Evolutionary conservation across 2,888 invertebrate genomes (phyloP).

Genomic region (Melikaiella ostensackeni): DNA sequence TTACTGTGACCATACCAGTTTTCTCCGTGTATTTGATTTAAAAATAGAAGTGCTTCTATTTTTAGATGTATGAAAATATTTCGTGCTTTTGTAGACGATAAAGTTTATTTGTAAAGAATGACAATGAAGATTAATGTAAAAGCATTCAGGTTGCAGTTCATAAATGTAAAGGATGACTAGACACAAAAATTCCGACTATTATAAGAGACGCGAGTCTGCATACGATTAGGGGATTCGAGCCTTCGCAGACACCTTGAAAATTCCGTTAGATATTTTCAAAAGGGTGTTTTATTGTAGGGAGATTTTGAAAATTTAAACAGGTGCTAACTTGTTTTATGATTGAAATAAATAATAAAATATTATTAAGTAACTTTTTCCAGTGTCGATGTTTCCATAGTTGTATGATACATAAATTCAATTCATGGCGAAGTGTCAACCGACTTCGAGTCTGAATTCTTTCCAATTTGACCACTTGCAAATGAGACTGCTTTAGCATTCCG

Average conservation of each 20-base stretch:
- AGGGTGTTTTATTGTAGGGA: neutral
- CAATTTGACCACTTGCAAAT: too few species aligned
- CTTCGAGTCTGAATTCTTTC: too few species aligned
- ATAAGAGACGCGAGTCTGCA: constrained; percentile 49
- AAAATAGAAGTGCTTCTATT: neutral
- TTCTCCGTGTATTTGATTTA: neutral
- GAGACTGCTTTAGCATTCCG: too few species aligned
- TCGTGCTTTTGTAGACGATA: neutral
- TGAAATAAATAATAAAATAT: too few species aligned
- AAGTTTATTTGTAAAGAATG: constrained; percentile 6
- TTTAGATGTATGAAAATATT: constrained; percentile 7
- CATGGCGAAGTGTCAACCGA: too few species aligned
- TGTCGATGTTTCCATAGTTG: too few species aligned
- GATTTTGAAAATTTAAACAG: neutral
- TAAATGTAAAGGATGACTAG: constrained; percentile 35
- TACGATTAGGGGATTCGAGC: constrained; percentile 52
- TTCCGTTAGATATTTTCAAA: constrained; percentile 26
- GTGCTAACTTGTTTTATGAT: neutral
- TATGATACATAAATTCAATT: too few species aligned
- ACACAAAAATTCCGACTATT: constrained; percentile 12
- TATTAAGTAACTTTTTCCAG: too few species aligned
- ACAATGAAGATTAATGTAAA: constrained; percentile 12
- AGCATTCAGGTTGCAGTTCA: constrained; percentile 24
- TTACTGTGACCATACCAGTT: too few species aligned
- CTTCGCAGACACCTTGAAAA: constrained; percentile 21